Evolutionary conservation across 2,113 vertebrate genomes (phyloP).

Genomic region (Myodes glareolus): DNA sequence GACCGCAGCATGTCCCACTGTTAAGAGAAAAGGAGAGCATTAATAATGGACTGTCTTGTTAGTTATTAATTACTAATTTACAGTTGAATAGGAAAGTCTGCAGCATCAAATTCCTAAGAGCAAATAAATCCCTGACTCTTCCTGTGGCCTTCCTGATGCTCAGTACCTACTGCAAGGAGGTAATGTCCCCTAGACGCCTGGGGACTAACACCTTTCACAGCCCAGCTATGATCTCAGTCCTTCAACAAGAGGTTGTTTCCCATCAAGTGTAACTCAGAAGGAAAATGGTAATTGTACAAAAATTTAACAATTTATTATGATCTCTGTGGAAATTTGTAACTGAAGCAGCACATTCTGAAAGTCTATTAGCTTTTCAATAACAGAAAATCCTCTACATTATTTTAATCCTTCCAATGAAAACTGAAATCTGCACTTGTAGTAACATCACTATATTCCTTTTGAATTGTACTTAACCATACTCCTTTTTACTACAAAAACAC

Average conservation of each 20-base stretch:
- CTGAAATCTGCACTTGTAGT: neutral
- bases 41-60: neutral
- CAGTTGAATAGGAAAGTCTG: neutral
- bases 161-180: neutral
- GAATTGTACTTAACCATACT: neutral
- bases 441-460: neutral
- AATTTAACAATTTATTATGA: neutral
- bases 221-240: neutral
- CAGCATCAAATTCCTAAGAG: neutral
- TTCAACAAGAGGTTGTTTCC: neutral
- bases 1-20: constrained; percentile 96
- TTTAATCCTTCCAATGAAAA: constrained; percentile 8
- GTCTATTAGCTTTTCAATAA: neutral
- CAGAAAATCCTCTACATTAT: neutral
- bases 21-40: neutral
- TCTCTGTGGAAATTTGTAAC: neutral
- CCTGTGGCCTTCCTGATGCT: neutral
- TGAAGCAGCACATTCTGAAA: constrained; percentile 6
- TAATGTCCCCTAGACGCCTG: neutral
- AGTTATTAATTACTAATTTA: neutral
- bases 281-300: neutral
- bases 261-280: constrained; percentile 16
- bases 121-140: neutral
- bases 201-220: neutral
- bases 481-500: neutral